These are phyloP conservation scores for Stegophylla sp. DNA, from an alignment of 2,888 invertebrate species.

Conservation along the genomic window DNA sequence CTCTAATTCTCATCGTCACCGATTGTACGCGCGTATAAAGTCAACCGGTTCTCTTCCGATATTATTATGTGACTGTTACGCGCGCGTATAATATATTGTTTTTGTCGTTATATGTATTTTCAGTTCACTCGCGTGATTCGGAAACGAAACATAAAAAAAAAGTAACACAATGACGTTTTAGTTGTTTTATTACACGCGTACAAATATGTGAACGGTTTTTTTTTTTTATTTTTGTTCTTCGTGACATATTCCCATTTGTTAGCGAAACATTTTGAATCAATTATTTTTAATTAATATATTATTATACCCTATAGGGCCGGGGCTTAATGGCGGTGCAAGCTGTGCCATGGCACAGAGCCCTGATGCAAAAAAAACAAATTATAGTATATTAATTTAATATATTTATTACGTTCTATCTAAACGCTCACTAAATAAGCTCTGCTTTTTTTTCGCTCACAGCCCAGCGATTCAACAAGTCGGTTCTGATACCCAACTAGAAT, in stretches of 20 bases:
- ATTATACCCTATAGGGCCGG: too few relatives aligned
- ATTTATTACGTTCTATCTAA: too few relatives aligned
- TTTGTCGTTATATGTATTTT: slow-evolving; percentile 2
- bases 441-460: too few relatives aligned
- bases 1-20: slow-evolving; percentile 44
- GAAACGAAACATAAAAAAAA: background rate
- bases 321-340: too few relatives aligned
- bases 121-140: background rate
- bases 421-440: too few relatives aligned
- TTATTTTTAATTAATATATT: too few relatives aligned
- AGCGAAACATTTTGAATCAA: too few relatives aligned
- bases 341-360: too few relatives aligned
- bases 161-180: slow-evolving; percentile 7
- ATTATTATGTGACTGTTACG: background rate
- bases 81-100: background rate
- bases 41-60: slow-evolving; percentile 25
- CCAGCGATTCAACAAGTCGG: too few relatives aligned
- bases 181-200: background rate
- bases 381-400: too few relatives aligned
- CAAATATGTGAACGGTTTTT: slow-evolving; percentile 24
- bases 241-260: background rate
- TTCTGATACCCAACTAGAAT: too few relatives aligned
- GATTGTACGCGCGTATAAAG: slow-evolving; percentile 25
- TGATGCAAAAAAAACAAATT: too few relatives aligned
- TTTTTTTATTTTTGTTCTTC: background rate